Percentiles rank a stretch among this genome's conserved stretches.
phyloP scores from a whole-genome alignment of 2,113 vertebrate species.

The Tyto alba region DNA sequence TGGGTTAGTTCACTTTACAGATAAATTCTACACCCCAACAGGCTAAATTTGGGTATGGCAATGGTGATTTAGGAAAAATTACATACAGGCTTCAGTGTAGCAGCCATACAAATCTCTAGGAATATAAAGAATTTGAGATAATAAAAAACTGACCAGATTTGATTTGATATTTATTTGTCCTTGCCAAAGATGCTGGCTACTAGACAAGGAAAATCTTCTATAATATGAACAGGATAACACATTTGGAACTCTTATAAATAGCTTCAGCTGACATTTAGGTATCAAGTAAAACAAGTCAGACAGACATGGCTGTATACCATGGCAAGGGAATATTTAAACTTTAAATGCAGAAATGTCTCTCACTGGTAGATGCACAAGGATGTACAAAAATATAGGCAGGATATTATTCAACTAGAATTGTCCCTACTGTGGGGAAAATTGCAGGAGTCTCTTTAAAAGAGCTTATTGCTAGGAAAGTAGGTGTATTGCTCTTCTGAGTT shows the following conservation, averaged over 20 bases:
- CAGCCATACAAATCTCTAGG: background rate
- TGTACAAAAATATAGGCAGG: background rate
- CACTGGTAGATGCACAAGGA: background rate
- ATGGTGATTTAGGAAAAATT: background rate
- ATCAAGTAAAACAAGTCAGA: background rate
- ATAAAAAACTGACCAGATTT: background rate
- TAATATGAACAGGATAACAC: background rate
- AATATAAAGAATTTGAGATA: background rate
- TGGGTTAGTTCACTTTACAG: background rate
- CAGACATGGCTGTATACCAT: background rate
- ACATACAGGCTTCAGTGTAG: background rate
- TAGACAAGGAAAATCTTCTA: background rate
- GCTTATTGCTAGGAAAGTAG: background rate
- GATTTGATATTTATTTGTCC: background rate
- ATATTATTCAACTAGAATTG: background rate
- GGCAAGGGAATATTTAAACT: background rate
- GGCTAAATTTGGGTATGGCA: background rate
- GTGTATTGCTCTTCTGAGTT: background rate
- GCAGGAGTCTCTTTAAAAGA: background rate
- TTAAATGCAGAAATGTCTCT: background rate
- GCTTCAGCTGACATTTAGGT: background rate
- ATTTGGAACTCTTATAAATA: background rate
- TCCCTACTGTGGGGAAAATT: background rate
- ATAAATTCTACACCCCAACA: background rate
- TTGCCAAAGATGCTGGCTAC: background rate